Base-by-base conservation (phyloP, 2,797 vertebrate species). In the Hydrocynus forskahlii region DNA sequence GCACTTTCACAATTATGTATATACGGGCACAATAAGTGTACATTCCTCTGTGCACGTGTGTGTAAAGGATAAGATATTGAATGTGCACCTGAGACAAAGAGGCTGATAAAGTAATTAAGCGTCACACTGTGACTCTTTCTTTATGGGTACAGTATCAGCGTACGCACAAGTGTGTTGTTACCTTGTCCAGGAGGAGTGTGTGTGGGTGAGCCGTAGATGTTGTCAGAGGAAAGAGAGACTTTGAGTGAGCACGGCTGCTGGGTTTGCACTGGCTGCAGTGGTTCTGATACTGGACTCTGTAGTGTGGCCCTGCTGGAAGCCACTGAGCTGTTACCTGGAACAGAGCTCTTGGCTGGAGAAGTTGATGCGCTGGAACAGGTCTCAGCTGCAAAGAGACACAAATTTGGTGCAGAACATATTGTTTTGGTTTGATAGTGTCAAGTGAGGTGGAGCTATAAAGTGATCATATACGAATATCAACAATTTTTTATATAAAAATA, bases 201-300 rank as follows among this genome's bases (percentile, higher is more conserved):
- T 73, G 92, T 89, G 67, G 93, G 91, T 0, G 92, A 91, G 80
- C 92, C 92, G 82, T 97, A 99, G 94, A 99, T 97, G 83, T 95
- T 93, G 92, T 99, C 97, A 64, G 97, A 97, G 68, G 97, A 99
- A 90, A 99, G 89, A 69, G 98, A 99, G 85, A 97, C 96, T 91
- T 98, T 98, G 89, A 99, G 96, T 17, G 97, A 99, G 89, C 97
- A 99, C 17, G 98, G 98, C 93, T 99, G 98, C 92, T 98, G 97
- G 5, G 98, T 99, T 89, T 99, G 97, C 86, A 99, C 97, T 0
- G 95, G 94, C 87, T 81, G 75, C 45, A 86, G 74, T 3, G 85
- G 81, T 59, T 95, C 96, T 62, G 95, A 92, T 1, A 88, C 84
- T 0, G 93, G 91, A 86, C 92, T 91, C 35, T 94, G 90, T 55